A percentile compares a stretch with the other conserved stretches of the same genome.
phyloP scores from a whole-genome alignment of 2,888 invertebrate genomes.

The Malachius bipustulatus region DNA sequence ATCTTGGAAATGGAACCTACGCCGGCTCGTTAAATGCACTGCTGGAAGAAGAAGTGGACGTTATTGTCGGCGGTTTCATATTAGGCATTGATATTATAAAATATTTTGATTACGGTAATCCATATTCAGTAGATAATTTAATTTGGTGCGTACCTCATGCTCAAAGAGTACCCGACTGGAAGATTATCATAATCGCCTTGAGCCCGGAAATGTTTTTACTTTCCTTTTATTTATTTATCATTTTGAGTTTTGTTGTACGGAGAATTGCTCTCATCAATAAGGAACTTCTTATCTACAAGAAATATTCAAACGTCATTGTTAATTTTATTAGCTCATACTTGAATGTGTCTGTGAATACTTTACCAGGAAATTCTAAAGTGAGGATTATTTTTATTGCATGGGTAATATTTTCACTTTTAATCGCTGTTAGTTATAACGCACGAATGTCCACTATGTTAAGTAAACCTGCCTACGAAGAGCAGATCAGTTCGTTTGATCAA shows the following conservation, averaged over 20 bases:
- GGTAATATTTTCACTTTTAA: neutral
- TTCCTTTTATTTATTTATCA: neutral
- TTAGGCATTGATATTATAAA: constrained; percentile 20
- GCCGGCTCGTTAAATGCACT: constrained; percentile 21
- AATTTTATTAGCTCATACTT: neutral
- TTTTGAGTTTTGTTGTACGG: neutral
- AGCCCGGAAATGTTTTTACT: neutral
- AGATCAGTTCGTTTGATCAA: too few species aligned
- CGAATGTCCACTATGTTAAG: neutral
- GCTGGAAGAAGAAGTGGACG: constrained; percentile 21
- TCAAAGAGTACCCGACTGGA: constrained; percentile 20
- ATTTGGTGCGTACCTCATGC: constrained; percentile 28
- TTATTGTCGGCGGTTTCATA: constrained; percentile 26
- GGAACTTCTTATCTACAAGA: constrained; percentile 1
- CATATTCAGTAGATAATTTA: constrained; percentile 26
- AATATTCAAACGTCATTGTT: neutral
- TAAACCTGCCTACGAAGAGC: neutral
- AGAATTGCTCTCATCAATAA: neutral
- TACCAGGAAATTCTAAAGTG: neutral
- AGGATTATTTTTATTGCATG: neutral
- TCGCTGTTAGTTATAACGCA: neutral
- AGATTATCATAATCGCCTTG: constrained; percentile 10
- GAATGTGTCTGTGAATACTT: neutral
- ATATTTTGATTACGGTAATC: constrained; percentile 23
- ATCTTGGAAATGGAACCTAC: constrained; percentile 19